phyloP scores from a whole-genome alignment of 2,888 invertebrate genomes.

The Byasa hedistus region DNA sequence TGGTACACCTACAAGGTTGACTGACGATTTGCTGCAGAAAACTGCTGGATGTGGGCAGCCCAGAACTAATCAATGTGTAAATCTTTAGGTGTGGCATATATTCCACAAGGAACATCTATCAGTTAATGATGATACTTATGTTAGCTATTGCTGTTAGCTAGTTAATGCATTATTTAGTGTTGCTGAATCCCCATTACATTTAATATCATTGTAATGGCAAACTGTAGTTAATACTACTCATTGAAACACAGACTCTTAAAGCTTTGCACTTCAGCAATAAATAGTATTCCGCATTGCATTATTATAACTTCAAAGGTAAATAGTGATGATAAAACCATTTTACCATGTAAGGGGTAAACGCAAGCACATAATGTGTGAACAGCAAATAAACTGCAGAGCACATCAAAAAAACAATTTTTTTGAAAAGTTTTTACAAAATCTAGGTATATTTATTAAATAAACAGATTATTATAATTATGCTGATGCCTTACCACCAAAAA shows the following conservation, averaged over 20 bases:
- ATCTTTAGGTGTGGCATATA: too few species aligned
- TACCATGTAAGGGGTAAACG: too few species aligned
- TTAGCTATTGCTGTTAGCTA: too few species aligned
- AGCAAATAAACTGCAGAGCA: neutral
- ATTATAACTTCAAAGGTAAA: neutral
- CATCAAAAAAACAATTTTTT: neutral
- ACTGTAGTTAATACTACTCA: constrained; percentile 20
- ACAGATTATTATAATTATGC: too few species aligned
- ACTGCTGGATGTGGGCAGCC: too few species aligned
- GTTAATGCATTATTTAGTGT: neutral
- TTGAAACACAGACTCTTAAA: neutral
- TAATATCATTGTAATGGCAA: neutral
- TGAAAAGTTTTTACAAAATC: neutral
- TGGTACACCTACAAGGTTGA: too few species aligned
- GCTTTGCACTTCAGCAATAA: neutral
- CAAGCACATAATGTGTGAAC: too few species aligned
- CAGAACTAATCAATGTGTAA: too few species aligned
- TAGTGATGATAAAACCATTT: neutral
- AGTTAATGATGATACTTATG: too few species aligned
- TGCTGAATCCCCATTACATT: neutral
- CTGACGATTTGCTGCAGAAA: too few species aligned
- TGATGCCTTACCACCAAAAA: too few species aligned
- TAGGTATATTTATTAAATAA: neutral
- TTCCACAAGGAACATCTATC: too few species aligned
- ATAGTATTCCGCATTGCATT: neutral